Evolutionary conservation across 2,113 vertebrate genomes (phyloP).

Genomic region (Microcebus ravelobensis): DNA sequence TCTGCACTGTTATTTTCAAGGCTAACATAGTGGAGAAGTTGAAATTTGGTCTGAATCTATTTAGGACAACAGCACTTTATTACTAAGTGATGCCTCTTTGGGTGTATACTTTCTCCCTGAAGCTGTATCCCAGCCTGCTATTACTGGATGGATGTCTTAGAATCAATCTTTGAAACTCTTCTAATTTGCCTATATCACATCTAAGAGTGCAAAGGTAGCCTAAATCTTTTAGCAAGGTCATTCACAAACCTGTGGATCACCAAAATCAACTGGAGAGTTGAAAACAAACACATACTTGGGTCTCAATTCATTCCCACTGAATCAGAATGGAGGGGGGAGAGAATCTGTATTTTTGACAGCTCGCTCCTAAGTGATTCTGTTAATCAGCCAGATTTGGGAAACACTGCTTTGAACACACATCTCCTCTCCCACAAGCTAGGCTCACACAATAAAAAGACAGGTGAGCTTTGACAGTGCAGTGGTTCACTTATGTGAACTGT

Average conservation of each 20-base stretch:
- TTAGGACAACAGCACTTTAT: background rate
- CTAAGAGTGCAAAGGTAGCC: background rate
- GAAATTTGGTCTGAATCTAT: background rate
- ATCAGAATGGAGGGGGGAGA: background rate
- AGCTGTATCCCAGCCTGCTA: background rate
- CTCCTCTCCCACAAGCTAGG: background rate
- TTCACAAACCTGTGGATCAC: constrained; percentile 4
- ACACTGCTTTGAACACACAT: background rate
- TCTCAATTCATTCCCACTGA: background rate
- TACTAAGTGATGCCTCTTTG: background rate
- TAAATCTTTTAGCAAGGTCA: constrained; percentile 1
- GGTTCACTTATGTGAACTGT: background rate
- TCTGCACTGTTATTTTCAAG: background rate
- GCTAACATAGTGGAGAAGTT: constrained; percentile 11
- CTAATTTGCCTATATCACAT: constrained; percentile 10
- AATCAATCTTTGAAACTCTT: constrained; percentile 37
- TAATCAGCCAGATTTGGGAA: background rate
- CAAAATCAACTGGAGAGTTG: background rate
- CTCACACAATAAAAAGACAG: background rate
- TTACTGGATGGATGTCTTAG: background rate
- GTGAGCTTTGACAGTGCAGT: background rate
- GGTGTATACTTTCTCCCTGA: background rate
- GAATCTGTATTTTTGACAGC: background rate
- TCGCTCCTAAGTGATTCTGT: background rate
- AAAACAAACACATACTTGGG: background rate